Evolutionary conservation across 2,113 vertebrate genomes (phyloP).

Genomic region (Gracilinanus agilis): DNA sequence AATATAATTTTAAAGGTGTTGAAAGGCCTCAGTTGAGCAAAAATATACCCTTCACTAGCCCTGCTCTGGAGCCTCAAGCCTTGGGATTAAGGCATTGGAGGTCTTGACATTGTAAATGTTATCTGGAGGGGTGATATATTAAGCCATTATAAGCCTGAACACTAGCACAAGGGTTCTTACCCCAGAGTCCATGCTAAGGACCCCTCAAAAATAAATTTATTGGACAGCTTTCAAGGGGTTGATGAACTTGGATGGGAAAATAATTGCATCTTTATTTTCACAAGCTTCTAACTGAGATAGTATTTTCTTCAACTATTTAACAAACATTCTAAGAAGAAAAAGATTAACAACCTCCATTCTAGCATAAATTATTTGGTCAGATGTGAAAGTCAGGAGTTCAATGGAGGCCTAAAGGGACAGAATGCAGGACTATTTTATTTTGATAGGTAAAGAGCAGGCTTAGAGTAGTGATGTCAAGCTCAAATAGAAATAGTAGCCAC

Average conservation of each 20-base stretch:
- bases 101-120: constrained; percentile 29
- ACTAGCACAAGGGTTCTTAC: constrained; percentile 3
- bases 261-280: background rate
- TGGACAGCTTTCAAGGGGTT: background rate
- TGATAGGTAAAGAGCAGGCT: background rate
- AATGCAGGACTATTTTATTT: background rate
- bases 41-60: background rate
- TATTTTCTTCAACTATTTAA: background rate
- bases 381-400: background rate
- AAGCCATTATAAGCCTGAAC: constrained; percentile 14
- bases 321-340: background rate
- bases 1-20: background rate
- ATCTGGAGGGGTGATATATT: constrained; percentile 8
- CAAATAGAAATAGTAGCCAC: background rate
- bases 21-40: constrained; percentile 25
- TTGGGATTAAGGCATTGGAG: constrained; percentile 25
- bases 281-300: background rate
- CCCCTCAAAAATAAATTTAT: background rate
- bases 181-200: background rate
- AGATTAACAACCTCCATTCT: background rate
- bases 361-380: background rate
- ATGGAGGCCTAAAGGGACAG: background rate
- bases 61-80: background rate
- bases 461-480: background rate
- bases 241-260: background rate